Evolutionary conservation across 2,888 invertebrate genomes (phyloP).

Genomic region (Agrenia bidenticulata): DNA sequence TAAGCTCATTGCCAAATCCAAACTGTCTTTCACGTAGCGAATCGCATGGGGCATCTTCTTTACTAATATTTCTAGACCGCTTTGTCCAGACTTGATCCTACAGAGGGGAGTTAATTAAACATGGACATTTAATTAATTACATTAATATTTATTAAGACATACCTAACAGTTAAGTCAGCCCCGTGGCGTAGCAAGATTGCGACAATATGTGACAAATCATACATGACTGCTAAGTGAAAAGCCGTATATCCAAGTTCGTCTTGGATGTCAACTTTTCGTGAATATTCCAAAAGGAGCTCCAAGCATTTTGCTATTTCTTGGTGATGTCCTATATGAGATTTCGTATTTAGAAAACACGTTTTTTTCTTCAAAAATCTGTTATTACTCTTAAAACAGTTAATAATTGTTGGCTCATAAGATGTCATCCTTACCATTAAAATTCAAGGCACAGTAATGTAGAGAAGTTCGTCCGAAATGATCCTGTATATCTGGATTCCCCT

Average conservation of each 20-base stretch:
- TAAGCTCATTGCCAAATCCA: constrained; percentile 9
- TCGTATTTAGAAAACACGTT: too few species aligned
- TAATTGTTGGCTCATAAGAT: too few species aligned
- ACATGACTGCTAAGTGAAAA: constrained; percentile 9
- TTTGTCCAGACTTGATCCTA: constrained; percentile 19
- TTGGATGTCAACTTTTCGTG: constrained; percentile 13
- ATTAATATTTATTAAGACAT: constrained; percentile 4
- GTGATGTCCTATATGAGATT: too few species aligned
- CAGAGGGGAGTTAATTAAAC: too few species aligned
- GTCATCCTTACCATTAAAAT: not conserved
- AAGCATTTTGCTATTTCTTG: constrained; percentile 3
- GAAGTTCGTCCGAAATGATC: constrained; percentile 54
- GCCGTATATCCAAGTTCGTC: constrained; percentile 17
- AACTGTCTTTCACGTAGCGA: constrained; percentile 12
- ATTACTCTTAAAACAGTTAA: too few species aligned
- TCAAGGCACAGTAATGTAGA: not conserved
- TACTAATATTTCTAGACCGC: constrained; percentile 17
- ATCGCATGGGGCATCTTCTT: constrained; percentile 26
- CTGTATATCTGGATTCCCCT: constrained; percentile 70
- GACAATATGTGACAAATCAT: not conserved
- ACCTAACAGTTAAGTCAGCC: constrained; percentile 11
- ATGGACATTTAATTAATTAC: too few species aligned
- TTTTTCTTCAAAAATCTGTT: too few species aligned
- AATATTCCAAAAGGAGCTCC: constrained; percentile 3
- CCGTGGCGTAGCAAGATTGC: constrained; percentile 9